A percentile compares a stretch with the other conserved stretches of the same genome.
phyloP scores from a whole-genome alignment of 2,888 invertebrate genomes.

The Melieria crassipennis region DNA sequence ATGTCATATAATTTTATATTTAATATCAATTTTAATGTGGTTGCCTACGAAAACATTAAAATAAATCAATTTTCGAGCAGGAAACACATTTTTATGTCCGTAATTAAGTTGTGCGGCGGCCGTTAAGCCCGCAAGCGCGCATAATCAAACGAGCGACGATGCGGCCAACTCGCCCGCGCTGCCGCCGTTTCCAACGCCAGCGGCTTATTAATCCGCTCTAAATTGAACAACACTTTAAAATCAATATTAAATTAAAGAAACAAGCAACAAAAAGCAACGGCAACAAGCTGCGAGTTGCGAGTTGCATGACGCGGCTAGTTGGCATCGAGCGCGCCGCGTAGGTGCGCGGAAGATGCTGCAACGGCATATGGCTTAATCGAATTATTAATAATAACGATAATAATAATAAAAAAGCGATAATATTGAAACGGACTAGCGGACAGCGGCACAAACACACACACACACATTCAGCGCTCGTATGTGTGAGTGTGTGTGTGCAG shows the following conservation, averaged over 20 bases:
- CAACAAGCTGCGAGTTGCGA: slow-evolving; percentile 30
- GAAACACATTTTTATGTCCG: slow-evolving; percentile 44
- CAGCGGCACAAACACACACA: background rate
- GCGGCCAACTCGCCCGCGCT: slow-evolving; percentile 11
- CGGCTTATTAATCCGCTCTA: slow-evolving; percentile 37
- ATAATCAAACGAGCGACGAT: slow-evolving; percentile 19
- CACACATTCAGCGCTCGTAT: background rate
- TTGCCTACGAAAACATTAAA: slow-evolving; percentile 7
- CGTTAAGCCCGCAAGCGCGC: slow-evolving; percentile 41
- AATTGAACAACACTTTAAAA: slow-evolving; percentile 42
- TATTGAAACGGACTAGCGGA: slow-evolving; percentile 15
- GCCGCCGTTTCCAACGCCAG: background rate
- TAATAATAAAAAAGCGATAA: slow-evolving; percentile 28
- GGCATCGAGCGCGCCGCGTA: too few relatives aligned
- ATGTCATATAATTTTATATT: too few relatives aligned
- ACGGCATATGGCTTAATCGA: slow-evolving; percentile 45
- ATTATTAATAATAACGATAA: slow-evolving; percentile 47
- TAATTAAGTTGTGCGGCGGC: slow-evolving; percentile 43
- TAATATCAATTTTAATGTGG: too few relatives aligned
- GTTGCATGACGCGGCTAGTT: too few relatives aligned
- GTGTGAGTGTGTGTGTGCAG: background rate
- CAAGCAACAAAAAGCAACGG: slow-evolving; percentile 16
- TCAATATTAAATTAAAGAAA: slow-evolving; percentile 37
- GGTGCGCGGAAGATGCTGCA: slow-evolving; percentile 4
- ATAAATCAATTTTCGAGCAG: slow-evolving; percentile 47